Evolutionary conservation across 2,888 invertebrate species (phyloP).

Genomic region (Pristionchus maxplancki): DNA sequence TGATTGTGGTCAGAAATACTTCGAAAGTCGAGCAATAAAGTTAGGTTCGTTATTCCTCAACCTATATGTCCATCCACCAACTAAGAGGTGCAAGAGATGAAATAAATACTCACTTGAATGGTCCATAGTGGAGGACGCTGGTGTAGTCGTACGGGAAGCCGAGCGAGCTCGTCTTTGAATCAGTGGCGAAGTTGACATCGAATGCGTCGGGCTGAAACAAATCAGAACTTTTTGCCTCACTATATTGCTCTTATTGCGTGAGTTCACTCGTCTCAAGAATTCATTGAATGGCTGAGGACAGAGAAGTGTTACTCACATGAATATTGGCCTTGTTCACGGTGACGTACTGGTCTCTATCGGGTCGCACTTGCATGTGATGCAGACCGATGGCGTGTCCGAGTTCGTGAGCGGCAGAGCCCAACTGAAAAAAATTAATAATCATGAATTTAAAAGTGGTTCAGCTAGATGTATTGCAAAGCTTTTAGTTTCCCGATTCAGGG

Average conservation of each 20-base stretch:
- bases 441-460: too few relatives aligned
- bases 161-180: not conserved
- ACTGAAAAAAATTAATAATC: not conserved
- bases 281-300: not conserved
- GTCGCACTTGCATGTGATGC: conserved; percentile 45
- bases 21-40: too few relatives aligned
- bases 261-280: not conserved
- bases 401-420: conserved; percentile 24
- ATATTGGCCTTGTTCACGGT: conserved; percentile 31
- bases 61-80: too few relatives aligned
- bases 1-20: too few relatives aligned
- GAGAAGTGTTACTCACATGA: too few relatives aligned
- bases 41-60: too few relatives aligned
- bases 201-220: not conserved
- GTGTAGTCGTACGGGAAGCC: conserved; percentile 45
- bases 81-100: too few relatives aligned
- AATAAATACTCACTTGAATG: not conserved
- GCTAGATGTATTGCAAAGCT: too few relatives aligned
- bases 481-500: too few relatives aligned
- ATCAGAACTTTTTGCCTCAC: too few relatives aligned
- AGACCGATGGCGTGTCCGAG: conserved; percentile 46
- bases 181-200: conserved; percentile 40
- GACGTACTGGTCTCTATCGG: conserved; percentile 41
- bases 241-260: too few relatives aligned
- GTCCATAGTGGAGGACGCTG: conserved; percentile 45